Evolutionary conservation across 1,140 invertebrate species (phyloP), one percentile per base, ranked within the genome.

Genomic region (Wasmannia auropunctata): DNA sequence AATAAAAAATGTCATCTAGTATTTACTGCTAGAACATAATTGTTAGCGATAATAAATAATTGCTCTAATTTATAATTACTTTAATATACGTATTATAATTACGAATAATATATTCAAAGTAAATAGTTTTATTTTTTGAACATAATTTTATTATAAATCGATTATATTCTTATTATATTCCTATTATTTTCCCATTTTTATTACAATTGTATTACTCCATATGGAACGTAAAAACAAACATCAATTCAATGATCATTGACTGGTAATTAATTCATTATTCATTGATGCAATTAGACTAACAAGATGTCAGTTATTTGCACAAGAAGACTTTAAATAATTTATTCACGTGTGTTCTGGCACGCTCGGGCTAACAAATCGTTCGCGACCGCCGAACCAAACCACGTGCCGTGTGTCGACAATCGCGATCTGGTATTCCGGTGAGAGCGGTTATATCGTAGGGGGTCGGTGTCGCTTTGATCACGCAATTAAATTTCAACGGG

Each of bases 401-500:
- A 40, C 28, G n/a, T 43, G 49, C 16, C 37, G n/a, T 46, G n/a
- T 46, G 54, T 58, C 67, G 28, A 58, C 67, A 74, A 74, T 74
- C 67, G 67, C 28, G 65, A 72, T 72, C 51, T 51, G 62, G 16
- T 65, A 79, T 28, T 80, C 62, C 62, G 6, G 62, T 31, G 46
- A 25, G 46, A 19, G 7, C 43, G 31, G n/a, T 46, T 51, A 69
- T 69, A 80, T 63, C 54, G 25, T 31, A 69, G 11, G 49, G 1
- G 14, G 0, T n/a, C 25, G 14, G 6, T 37, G 46, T 19, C 75
- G 43, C 87, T 91, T 87, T 87, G 77, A 89, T 91, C 89, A 43
- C 60, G 72, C 87, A 86, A 90, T 91, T 88, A 88, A 90, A 91
- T 89, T 91, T 87, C 77, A 84, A 86, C 70, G 85, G 37, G 89